Base-by-base conservation (phyloP, 2,113 vertebrate species). In the Oncorhynchus keta region DNA sequence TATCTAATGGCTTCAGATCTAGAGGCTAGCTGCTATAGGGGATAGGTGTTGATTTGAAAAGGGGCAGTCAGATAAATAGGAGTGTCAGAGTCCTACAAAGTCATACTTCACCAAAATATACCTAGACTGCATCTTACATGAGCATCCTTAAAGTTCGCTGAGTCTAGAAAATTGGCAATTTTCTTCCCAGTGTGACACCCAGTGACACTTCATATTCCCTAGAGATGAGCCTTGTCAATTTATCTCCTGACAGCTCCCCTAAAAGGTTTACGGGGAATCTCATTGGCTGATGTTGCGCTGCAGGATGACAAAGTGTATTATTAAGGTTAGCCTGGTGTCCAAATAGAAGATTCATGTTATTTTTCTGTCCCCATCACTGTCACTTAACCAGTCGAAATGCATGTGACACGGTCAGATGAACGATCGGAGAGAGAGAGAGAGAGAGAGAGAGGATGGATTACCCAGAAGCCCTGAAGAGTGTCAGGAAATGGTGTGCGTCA, bases 161-260 rank as follows among this genome's bases (percentile, higher is more conserved):
- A 68, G 64, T 48, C 69, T 67, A 68, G 75, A 82, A 55, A 82
- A 84, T 82, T 70, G 76, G 4, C 72, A 68, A 75, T 82, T 77
- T 76, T 76, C 72, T 55, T 62, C 69, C 6, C 66, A 0, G 6
- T 0, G 0, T 5, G 64, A 67, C 68, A 73, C 64, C 61, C 70
- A 62, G 64, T 5, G 0, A 74, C 48, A 78, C 49, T 72, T 81
- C 79, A 74, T 73, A 76, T 83, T 79, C 26, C 66, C 39, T 45
- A 45, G 39, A 45, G 39, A 45, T 45, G 9, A 45, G 39, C 39
- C 39, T 45, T 45, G 39, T 45, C 39, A 45, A 45, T 45, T 11
- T 45, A 11, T 45, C 39, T 45, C 39, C 9, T 64, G 35, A 22
- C 70, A 28, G 26, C 74, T 78, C 30, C 0, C 39, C 73, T 64